Evolutionary conservation across 64 coral and sea anemone species (phyloP).

Genomic region (Orbicella faveolata): DNA sequence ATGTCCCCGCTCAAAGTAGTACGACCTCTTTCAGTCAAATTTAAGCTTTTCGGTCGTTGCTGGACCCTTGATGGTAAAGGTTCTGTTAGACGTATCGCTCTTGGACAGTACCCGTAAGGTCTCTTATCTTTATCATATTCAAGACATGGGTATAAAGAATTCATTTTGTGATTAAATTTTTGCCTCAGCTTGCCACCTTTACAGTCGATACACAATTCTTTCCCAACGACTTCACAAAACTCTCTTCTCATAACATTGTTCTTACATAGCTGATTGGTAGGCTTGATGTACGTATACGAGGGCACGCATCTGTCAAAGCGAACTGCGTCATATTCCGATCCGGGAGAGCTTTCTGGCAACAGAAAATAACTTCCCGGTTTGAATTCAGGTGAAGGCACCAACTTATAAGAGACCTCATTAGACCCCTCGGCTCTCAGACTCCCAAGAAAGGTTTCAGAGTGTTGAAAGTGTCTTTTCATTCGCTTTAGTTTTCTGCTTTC

Average conservation of each 20-base stretch:
- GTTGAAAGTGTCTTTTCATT: neutral
- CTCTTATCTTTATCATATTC: conserved; percentile 55
- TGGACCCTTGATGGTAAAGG: conserved; percentile 47
- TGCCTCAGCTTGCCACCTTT: conserved; percentile 53
- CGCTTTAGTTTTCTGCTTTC: neutral
- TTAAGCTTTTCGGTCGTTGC: neutral
- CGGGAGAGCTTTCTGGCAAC: conserved; percentile 26
- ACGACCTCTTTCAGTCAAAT: neutral
- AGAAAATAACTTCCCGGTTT: conserved; percentile 65
- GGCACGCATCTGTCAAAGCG: conserved; percentile 18
- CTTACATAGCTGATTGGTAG: conserved; percentile 43
- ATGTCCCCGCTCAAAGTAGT: neutral
- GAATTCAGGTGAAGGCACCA: conserved; percentile 61
- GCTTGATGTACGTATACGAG: conserved; percentile 7
- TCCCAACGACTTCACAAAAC: conserved; percentile 81
- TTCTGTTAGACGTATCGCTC: conserved; percentile 62
- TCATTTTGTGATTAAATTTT: conserved; percentile 58
- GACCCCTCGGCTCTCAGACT: neutral
- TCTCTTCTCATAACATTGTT: conserved; percentile 45
- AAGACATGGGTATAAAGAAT: conserved; percentile 55
- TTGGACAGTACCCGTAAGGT: conserved; percentile 85
- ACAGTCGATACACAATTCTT: conserved; percentile 77
- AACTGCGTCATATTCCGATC: conserved; percentile 4
- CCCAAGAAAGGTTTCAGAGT: neutral
- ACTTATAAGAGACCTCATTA: conserved; percentile 4